Base-by-base conservation (phyloP, 2,797 vertebrate genomes). In the Sebastiscus tertius region DNA sequence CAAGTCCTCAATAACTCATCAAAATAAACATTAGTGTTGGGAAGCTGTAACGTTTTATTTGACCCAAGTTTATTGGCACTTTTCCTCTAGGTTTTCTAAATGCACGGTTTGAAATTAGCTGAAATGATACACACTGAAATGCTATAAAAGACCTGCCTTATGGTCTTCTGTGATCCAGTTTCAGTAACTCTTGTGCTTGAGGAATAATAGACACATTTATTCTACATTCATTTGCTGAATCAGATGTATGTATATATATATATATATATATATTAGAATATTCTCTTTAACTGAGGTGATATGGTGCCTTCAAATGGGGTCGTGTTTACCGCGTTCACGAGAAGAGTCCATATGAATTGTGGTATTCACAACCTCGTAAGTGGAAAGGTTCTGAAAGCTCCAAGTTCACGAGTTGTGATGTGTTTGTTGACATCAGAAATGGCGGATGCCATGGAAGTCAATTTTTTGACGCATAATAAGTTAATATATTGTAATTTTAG, bases 1-100 rank as follows among this genome's bases (percentile, higher is more conserved):
- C 27, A 9, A 12, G 72, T 74, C 52, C 36, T 79, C 27, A 18
- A 3, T 16, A 39, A 62, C 13, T 49, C 52, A 27, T 69, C 39
- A 36, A 63, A 76, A 77, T 65, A 62, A 64, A 34, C 10, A 39
- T 29, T 5, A 31, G 59, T 1, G 1, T 6, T n/a, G 9, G 66
- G 3, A 67, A 55, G 18, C 12, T 2, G 1, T 9, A 9, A 20
- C 5, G 16, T 31, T 52, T 65, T 26, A 54, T 62, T 49, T 13
- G n/a, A 33, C 26, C 27, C 22, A 20, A 24, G 8, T 62, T 62
- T 62, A 61, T 68, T 10, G 8, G 31, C 20, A 27, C 20, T 29
- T 42, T 55, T 67, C 4, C 8, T 31, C 1, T 3, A 27, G 29
- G 22, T 68, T 60, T 63, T 29, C 26, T 24, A 56, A 54, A 68